These are phyloP conservation scores for Alectura lathami DNA, from an alignment of 2,113 vertebrate genomes.

Conservation along the genomic window DNA sequence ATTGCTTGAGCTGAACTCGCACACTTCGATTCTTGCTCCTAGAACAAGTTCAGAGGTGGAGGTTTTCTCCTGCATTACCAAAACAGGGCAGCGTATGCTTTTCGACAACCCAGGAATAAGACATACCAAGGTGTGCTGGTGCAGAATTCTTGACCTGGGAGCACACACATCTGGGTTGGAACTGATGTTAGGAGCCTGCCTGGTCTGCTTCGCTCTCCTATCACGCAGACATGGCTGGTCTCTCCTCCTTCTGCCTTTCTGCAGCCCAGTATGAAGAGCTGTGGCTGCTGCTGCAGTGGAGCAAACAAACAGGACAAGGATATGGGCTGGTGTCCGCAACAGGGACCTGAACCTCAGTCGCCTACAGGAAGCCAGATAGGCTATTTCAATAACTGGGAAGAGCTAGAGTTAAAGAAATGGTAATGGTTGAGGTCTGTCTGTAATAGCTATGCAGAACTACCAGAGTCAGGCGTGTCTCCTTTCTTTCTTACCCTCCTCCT, in stretches of 20 bases:
- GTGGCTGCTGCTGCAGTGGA: not conserved
- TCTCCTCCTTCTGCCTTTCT: not conserved
- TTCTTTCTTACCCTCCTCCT: not conserved
- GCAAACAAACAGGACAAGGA: not conserved
- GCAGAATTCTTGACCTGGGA: not conserved
- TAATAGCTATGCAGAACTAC: not conserved
- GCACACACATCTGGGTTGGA: not conserved
- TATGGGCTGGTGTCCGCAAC: not conserved
- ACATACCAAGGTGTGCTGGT: not conserved
- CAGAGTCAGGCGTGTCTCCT: not conserved
- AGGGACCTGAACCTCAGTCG: not conserved
- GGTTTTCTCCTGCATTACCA: conserved; percentile 3
- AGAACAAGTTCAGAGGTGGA: conserved; percentile 42
- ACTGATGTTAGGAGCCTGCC: not conserved
- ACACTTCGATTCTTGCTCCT: conserved; percentile 53
- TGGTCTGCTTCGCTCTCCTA: not conserved
- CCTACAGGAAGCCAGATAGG: not conserved
- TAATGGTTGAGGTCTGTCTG: not conserved
- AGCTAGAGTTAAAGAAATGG: not conserved
- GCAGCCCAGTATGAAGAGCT: not conserved
- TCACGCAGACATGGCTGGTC: not conserved
- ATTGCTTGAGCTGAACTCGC: conserved; percentile 2
- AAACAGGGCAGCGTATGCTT: not conserved
- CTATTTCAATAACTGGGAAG: not conserved
- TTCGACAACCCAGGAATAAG: not conserved